Base-by-base conservation (phyloP, 2,888 invertebrate genomes). In the Portevinia maculata region DNA sequence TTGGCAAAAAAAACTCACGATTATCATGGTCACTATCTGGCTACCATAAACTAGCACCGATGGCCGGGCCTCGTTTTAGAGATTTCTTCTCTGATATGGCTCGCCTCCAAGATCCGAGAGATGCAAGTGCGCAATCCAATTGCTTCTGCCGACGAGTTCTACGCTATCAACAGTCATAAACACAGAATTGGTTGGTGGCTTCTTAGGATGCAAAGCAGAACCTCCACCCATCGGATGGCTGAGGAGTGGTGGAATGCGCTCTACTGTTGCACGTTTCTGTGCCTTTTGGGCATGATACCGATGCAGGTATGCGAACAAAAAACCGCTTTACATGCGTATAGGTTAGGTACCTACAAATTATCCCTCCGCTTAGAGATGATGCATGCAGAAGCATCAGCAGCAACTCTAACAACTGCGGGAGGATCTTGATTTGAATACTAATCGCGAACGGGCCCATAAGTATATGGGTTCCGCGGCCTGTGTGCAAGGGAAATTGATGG, bases 401-500 rank as follows among this genome's bases (percentile, higher is more conserved):
- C 52, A 44, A 57, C 73, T 65, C 64, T 44, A 57, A 65, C 79
- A 64, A 69, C 41, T 50, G 71, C 71, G 55, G 71, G 78, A 83
- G 67, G 57, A 83, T 83, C 83, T 83, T 83, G 83, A 83, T 83
- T 83, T 83, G 83, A 83, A 83, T 83, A 83, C 76, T 83, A 83
- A 83, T 83, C 83, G 78, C 83, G 50, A 28, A 39, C 52, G 62
- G 67, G 78, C 60, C 46, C 73, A 73, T 71, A 65, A 69, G 50
- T 74, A 78, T 59, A 71, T 65, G 55, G 15, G 8, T 13, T 34
- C 70, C 13, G 32, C 32, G 41, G 41, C 7, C 15, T 34, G 11
- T 28, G 11, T 28, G 52, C 37, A 48, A 13, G 48, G 59, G 44
- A 11, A 17, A 64, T 52, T 81, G 70, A 81, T 76, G 78, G 71